Percentiles rank a stretch among this genome's conserved stretches.
Evolutionary conservation across 2,888 invertebrate genomes (phyloP).

Genomic region (Acleris holmiana): DNA sequence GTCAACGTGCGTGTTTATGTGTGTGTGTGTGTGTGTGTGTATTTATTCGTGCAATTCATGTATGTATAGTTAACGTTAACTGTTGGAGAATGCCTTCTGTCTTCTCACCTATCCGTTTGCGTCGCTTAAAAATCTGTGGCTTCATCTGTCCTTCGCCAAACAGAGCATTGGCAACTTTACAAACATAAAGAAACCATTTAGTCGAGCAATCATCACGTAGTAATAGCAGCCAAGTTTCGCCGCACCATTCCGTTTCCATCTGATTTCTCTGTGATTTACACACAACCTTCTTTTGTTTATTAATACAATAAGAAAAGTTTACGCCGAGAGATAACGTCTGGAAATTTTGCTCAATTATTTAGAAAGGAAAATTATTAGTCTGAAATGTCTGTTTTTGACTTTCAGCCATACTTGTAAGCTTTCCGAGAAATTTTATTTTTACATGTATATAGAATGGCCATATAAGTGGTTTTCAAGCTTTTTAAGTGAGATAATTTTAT

Average conservation of each 20-base stretch:
- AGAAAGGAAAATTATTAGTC: conserved; percentile 19
- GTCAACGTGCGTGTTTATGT: no score
- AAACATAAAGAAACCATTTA: conserved; percentile 29
- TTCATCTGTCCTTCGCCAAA: conserved; percentile 2
- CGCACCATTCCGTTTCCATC: conserved; percentile 28
- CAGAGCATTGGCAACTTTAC: conserved; percentile 12
- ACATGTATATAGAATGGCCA: no score
- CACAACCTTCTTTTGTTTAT: conserved; percentile 37
- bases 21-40: no score
- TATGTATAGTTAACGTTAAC: no score
- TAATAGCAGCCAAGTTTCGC: conserved; percentile 27
- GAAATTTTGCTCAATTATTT: conserved; percentile 11
- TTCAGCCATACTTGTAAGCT: no score
- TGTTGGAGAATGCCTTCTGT: no score
- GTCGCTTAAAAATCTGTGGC: no score
- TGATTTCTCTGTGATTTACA: conserved; percentile 32
- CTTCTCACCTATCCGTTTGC: no score
- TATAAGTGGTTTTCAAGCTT: no score
- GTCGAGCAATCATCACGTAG: conserved; percentile 30
- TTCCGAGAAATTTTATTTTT: no score
- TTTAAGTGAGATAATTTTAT: no score
- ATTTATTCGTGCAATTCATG: no score
- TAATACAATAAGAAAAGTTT: conserved; percentile 29
- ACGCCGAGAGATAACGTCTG: conserved; percentile 25
- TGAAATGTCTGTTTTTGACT: conserved; percentile 17